A percentile compares a stretch with the other conserved stretches of the same genome.
phyloP scores from a whole-genome alignment of 2,113 vertebrate genomes.

The Petroica traversi region DNA sequence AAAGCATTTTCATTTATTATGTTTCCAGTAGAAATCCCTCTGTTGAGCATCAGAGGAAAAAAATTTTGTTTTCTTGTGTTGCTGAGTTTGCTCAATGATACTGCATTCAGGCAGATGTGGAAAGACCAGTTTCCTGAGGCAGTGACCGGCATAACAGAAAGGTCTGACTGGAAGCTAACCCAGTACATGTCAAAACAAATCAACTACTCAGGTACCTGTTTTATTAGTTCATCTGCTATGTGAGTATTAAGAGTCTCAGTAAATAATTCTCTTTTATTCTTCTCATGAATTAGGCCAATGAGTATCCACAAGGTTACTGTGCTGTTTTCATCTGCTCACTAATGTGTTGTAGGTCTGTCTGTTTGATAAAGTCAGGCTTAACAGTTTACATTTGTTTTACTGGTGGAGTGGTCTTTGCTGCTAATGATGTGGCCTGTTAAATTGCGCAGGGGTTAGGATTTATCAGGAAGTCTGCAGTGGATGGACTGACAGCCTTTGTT shows the following conservation, averaged over 20 bases:
- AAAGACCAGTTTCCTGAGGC: not conserved
- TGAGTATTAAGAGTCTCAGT: not conserved
- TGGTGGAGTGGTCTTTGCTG: not conserved
- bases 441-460: not conserved
- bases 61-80: not conserved
- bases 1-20: not conserved
- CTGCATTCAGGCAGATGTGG: not conserved
- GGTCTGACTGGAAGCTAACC: not conserved
- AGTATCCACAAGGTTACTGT: not conserved
- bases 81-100: not conserved
- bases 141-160: not conserved
- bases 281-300: not conserved
- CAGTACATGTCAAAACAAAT: not conserved
- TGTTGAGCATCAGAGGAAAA: not conserved
- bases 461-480: slow-evolving; percentile 28
- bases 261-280: not conserved
- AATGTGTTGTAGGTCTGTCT: not conserved
- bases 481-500: slow-evolving; percentile 41
- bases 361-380: not conserved
- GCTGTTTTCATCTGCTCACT: not conserved
- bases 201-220: not conserved
- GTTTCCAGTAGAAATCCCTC: not conserved
- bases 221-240: not conserved
- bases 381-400: not conserved
- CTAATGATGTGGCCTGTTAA: not conserved